Percentiles rank a stretch among this genome's conserved stretches.
phyloP scores from a whole-genome alignment of 2,888 invertebrate genomes.

The Nephrotoma flavescens region DNA sequence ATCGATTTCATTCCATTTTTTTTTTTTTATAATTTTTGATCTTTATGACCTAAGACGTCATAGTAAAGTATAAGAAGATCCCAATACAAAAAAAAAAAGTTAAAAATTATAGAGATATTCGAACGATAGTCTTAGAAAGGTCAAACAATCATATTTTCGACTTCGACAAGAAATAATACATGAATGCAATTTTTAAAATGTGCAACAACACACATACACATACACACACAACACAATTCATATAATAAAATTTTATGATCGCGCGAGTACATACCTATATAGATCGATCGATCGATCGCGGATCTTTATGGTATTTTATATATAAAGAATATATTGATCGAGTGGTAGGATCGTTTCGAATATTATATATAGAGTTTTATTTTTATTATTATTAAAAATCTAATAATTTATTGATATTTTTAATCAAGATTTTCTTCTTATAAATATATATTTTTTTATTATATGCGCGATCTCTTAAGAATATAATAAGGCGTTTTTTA shows the following conservation, averaged over 20 bases:
- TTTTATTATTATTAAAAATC: neutral
- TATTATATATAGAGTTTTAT: neutral
- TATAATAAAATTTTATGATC: neutral
- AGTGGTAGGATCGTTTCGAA: neutral
- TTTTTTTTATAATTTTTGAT: neutral
- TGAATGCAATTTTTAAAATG: neutral
- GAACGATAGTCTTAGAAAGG: slow-evolving; percentile 1
- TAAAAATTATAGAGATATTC: neutral
- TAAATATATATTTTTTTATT: neutral
- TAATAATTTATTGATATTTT: neutral
- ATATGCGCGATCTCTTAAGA: neutral
- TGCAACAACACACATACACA: neutral
- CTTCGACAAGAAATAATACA: slow-evolving; percentile 4
- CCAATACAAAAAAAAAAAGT: neutral
- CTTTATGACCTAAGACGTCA: slow-evolving; percentile 2
- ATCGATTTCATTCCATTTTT: neutral
- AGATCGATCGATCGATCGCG: neutral
- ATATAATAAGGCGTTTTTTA: neutral
- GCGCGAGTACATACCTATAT: neutral
- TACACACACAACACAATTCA: no score
- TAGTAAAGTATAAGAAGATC: slow-evolving; percentile 1
- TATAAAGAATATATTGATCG: neutral
- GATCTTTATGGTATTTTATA: neutral
- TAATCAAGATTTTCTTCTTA: neutral
- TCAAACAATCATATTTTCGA: slow-evolving; percentile 3